Conservation (phyloP, 2,113 vertebrate genomes). For the Eclectus roratus region DNA sequence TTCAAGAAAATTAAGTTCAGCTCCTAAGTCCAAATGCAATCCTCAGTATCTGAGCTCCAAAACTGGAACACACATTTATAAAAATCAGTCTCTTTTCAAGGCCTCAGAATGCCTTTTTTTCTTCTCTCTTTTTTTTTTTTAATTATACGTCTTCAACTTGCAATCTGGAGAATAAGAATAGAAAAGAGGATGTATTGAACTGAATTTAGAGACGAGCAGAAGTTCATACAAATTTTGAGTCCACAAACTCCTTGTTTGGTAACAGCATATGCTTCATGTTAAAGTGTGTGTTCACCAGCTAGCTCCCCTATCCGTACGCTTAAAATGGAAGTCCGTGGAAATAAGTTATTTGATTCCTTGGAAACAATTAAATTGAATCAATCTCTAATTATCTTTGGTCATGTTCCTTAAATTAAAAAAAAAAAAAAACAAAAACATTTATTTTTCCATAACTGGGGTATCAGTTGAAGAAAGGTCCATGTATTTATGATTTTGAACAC, state of each 20-base stretch:
- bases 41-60: not conserved
- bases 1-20: not conserved
- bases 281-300: not conserved
- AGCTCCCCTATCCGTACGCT: not conserved
- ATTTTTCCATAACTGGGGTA: not conserved
- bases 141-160: not conserved
- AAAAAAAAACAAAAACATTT: not conserved
- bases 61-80: not conserved
- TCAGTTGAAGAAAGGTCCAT: not conserved
- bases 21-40: not conserved
- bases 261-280: not conserved
- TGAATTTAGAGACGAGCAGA: not conserved
- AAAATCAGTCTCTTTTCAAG: not conserved
- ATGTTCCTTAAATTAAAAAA: constrained; percentile 10
- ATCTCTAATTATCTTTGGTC: constrained; percentile 27
- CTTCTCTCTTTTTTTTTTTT: not conserved
- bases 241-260: not conserved
- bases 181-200: not conserved
- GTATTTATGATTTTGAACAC: not conserved
- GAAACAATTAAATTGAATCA: constrained; percentile 10
- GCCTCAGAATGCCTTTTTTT: not conserved
- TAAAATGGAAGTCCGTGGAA: not conserved
- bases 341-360: not conserved
- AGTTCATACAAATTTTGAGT: not conserved
- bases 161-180: not conserved